Evolutionary conservation across 2,113 vertebrate genomes (phyloP), one percentile per base, ranked within the genome.

Genomic region (Scytalopus superciliaris): DNA sequence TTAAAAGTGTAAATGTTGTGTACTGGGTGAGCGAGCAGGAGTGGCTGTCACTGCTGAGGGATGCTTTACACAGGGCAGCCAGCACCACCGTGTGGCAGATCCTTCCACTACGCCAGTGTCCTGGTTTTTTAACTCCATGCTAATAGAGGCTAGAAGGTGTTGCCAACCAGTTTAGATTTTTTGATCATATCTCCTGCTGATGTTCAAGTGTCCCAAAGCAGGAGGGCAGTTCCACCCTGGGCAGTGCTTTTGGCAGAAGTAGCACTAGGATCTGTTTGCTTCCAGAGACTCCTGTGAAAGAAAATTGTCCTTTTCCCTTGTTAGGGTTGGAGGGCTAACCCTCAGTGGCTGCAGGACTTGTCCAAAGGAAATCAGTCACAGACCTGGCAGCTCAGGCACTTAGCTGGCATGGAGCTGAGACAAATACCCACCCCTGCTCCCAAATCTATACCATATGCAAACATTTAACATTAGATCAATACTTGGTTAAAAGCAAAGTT

Each of bases 41-140:
- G 72, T 3, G 25, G 21, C 49, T 30, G 15, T 5, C 1, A 1
- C 23, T 13, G 33, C 7, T 18, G 10, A 1, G 9, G 8, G 30
- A 23, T 53, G 44, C 17, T 56, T 24, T 75, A 4, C 10, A 2
- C 31, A 14, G 82, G 39, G 24, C 66, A n/a, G 11, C 25, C 91
- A 92, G 96, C 95, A 68, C 96, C 96, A 96, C 74, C 95, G 1
- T 47, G 95, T 91, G 96, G 92, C 74, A 47, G 62, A 42, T 2
- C 42, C 53, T 72, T 77, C 69, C 50, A 8, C 67, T 66, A 9
- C 76, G 23, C 25, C 85, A 35, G 35, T 31, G 5, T 17, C 52
- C 44, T 68, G 3, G 2, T 0, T 53, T 28, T 37, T 25, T 9
- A 13, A 45, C 18, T 82, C 19, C 1, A 0, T 24, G 4, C 21